Evolutionary conservation across 1,140 invertebrate genomes (phyloP), one percentile per base, ranked within the genome.

Genomic region (Glomeris maerens): DNA sequence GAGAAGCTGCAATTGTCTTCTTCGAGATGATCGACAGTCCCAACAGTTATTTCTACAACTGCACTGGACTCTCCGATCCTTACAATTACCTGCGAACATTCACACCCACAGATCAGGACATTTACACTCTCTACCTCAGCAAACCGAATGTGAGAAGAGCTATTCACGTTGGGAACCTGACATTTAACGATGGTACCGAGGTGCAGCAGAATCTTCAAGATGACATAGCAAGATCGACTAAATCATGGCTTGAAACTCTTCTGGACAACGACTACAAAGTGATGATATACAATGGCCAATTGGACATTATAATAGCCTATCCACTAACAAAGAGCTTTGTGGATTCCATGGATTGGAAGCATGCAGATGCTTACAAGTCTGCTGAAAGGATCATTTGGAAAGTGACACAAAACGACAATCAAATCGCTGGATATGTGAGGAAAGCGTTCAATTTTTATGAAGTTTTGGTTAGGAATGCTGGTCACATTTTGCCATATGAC

Each of bases 291-390:
- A 87, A 78, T 60, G 86, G 86, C 0, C 84, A 89, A 60, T 60
- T 90, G 29, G 86, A 91, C 61, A 80, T 91, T 17, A 86, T 89
- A 58, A 79, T 87, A 1, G 79, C 84, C 1, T 85, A 85, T 64
- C 78, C 83, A 0, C 59, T 82, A 27, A 86, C 84, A 0, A 73
- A 79, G 41, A 80, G 79, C 55, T 87, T 81, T 61, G 62, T 90
- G 4, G 52, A 65, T 25, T 64, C 61, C 3, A 62, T 90, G 0
- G 69, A 81, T 31, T 90, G 86, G 72, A 64, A 69, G 23, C 77
- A 74, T 1, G 65, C 76, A 0, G 68, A 75, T 1, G 68, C 74
- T 3, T 89, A 84, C 61, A 74, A 73, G 54, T 72, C 66, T 28
- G 75, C 81, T 1, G 61, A 72, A 1, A 72, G 82, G 49, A 72